These are phyloP conservation scores for Eubasilissa splendida DNA, from an alignment of 2,888 invertebrate species.

Conservation along the genomic window DNA sequence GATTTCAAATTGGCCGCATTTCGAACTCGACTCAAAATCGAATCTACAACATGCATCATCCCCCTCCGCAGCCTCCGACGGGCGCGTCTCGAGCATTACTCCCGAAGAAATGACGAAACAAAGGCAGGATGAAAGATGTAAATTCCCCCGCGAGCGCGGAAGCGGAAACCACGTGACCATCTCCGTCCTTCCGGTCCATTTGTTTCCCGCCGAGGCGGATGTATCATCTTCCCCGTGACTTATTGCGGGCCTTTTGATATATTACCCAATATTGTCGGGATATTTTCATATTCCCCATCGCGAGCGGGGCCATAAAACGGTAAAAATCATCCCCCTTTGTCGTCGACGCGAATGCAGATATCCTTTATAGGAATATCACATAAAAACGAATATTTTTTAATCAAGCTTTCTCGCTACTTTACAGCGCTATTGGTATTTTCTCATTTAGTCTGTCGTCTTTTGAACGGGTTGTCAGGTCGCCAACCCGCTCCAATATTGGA, in stretches of 20 bases:
- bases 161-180: conserved; percentile 37
- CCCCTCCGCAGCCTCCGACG: not conserved
- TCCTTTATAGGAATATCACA: not conserved
- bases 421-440: too few species aligned
- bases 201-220: conserved; percentile 40
- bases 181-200: conserved; percentile 35
- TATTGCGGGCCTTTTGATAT: conserved; percentile 38
- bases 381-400: too few species aligned
- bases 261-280: conserved; percentile 31
- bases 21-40: not conserved
- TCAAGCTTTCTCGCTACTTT: too few species aligned
- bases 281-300: conserved; percentile 31
- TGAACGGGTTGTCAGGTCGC: too few species aligned
- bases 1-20: too few species aligned
- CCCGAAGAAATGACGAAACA: conserved; percentile 32
- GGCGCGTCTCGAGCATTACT: conserved; percentile 15
- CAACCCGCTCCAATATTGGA: too few species aligned
- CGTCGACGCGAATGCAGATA: not conserved
- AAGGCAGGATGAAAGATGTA: conserved; percentile 32
- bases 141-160: conserved; percentile 24
- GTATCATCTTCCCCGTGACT: conserved; percentile 43
- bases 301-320: conserved; percentile 13
- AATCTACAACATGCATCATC: not conserved
- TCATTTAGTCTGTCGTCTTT: too few species aligned
- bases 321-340: conserved; percentile 25